Conservation (phyloP, 92 coral and sea anemone genomes). For the Phenganax subtilis region DNA sequence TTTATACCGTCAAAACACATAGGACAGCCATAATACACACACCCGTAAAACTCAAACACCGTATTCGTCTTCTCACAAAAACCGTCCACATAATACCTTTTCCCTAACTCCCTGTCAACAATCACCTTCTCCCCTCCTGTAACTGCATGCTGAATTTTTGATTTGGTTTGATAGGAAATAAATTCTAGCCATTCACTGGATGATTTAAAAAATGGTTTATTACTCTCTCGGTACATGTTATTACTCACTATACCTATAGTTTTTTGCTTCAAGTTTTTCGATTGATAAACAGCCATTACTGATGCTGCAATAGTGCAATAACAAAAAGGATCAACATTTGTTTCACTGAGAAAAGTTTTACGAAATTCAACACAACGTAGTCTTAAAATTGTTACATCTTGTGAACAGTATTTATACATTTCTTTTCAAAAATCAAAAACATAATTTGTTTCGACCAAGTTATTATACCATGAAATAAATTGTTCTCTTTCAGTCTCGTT, state of each 20-base stretch:
- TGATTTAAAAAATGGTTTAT: slow-evolving; percentile 34
- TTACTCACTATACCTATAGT: slow-evolving; percentile 42
- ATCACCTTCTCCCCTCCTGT: too few species aligned
- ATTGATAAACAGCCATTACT: too few species aligned
- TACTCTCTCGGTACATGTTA: slow-evolving; percentile 25
- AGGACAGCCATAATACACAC: slow-evolving; percentile 40
- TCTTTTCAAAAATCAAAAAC: too few species aligned
- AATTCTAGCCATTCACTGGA: slow-evolving; percentile 45
- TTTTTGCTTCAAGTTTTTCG: too few species aligned
- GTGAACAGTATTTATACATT: slow-evolving; percentile 32
- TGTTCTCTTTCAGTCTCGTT: too few species aligned
- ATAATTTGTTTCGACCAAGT: too few species aligned
- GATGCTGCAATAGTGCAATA: slow-evolving; percentile 47
- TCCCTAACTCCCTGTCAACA: slow-evolving; percentile 27
- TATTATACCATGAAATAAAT: too few species aligned
- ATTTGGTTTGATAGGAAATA: slow-evolving; percentile 5
- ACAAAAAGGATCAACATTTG: slow-evolving; percentile 45
- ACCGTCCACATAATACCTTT: slow-evolving; percentile 47
- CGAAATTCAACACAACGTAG: not conserved
- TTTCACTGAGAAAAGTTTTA: not conserved
- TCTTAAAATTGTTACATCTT: slow-evolving; percentile 40
- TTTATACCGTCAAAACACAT: slow-evolving; percentile 24
- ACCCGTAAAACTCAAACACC: slow-evolving; percentile 41
- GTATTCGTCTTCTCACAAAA: too few species aligned
- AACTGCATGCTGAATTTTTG: slow-evolving; percentile 40